Evolutionary conservation across 2,113 vertebrate genomes (phyloP).

Genomic region (Pipra filicauda): DNA sequence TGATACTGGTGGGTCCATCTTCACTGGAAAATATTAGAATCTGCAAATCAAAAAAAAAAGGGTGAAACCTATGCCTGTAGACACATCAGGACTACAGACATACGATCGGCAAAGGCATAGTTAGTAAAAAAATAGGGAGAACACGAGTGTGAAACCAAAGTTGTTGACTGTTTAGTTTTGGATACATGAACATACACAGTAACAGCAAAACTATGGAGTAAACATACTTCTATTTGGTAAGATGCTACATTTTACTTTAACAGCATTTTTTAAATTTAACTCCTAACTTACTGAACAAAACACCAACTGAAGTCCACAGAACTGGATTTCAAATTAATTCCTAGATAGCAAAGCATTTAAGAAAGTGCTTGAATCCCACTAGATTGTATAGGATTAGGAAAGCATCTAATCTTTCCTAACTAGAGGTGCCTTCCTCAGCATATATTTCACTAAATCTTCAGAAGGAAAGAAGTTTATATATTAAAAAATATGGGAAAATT

Average conservation of each 20-base stretch:
- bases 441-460: neutral
- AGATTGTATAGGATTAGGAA: neutral
- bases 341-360: neutral
- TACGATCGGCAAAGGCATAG: neutral
- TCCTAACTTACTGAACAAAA: neutral
- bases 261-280: neutral
- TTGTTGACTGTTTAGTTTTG: neutral
- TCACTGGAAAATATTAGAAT: slow-evolving; percentile 34
- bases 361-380: neutral
- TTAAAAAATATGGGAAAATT: neutral
- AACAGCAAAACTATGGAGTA: neutral
- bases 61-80: neutral
- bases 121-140: neutral
- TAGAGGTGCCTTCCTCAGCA: neutral
- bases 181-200: neutral
- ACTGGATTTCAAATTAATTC: neutral
- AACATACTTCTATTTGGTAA: neutral
- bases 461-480: neutral
- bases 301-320: neutral
- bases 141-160: neutral
- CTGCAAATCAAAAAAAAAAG: neutral
- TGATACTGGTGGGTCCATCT: neutral
- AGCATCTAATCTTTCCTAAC: neutral
- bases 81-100: neutral
- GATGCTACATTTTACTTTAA: neutral